These are phyloP conservation scores for Nemapogon koenigi DNA, from an alignment of 2,888 invertebrate species.

Conservation along the genomic window DNA sequence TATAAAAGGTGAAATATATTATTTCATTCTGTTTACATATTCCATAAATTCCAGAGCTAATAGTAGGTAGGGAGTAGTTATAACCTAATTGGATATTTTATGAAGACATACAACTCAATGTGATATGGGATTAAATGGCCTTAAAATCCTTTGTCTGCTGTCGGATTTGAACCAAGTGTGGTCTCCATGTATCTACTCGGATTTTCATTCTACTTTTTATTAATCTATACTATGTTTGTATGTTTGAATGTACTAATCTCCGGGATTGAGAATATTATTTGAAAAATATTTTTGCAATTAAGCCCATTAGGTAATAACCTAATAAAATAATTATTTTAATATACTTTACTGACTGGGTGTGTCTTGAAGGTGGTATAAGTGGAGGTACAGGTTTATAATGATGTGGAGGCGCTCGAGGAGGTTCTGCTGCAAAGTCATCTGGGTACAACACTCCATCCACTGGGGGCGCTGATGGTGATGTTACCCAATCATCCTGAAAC, in stretches of 20 bases:
- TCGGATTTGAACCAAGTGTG: too few relatives aligned
- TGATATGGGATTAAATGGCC: too few relatives aligned
- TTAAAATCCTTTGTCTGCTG: too few relatives aligned
- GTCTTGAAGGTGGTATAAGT: constrained; percentile 45
- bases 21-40: too few relatives aligned
- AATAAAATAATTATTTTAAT: neutral
- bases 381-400: constrained; percentile 45
- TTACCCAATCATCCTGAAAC: constrained; percentile 44
- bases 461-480: constrained; percentile 40
- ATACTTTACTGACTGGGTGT: constrained; percentile 25
- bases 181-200: too few relatives aligned
- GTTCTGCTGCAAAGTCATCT: constrained; percentile 66
- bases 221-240: neutral
- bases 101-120: too few relatives aligned
- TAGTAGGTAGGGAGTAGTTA: too few relatives aligned
- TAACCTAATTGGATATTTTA: too few relatives aligned
- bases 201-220: too few relatives aligned
- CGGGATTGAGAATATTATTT: neutral
- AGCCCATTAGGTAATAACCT: neutral
- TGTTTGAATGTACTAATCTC: neutral
- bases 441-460: constrained; percentile 67
- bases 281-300: neutral
- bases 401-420: constrained; percentile 52
- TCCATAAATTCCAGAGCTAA: too few relatives aligned
- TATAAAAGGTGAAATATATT: too few relatives aligned